Evolutionary conservation across 2,113 vertebrate species (phyloP).

Genomic region (Mionectes macconnelli): DNA sequence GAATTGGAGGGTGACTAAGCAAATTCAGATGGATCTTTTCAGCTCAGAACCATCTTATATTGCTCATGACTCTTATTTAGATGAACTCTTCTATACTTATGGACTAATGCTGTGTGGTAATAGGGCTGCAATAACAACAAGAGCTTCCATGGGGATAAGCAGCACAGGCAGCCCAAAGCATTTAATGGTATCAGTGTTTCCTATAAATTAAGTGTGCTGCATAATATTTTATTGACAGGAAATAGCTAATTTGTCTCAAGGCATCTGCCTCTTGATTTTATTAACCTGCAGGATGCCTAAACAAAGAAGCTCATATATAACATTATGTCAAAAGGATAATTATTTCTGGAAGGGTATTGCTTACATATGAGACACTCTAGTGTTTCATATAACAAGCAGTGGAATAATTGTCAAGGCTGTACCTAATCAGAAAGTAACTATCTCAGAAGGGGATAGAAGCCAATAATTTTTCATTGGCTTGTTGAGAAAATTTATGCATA

Average conservation of each 20-base stretch:
- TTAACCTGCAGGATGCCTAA: slow-evolving; percentile 38
- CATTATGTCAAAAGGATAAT: slow-evolving; percentile 1
- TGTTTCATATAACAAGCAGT: background rate
- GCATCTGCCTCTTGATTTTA: slow-evolving; percentile 35
- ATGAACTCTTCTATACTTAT: background rate
- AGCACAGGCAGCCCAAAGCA: background rate
- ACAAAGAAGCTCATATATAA: background rate
- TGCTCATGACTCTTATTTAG: background rate
- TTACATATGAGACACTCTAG: background rate
- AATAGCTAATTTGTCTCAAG: slow-evolving; percentile 31
- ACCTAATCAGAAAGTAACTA: background rate
- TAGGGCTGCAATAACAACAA: background rate
- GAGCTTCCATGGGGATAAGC: background rate
- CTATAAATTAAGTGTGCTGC: slow-evolving; percentile 29
- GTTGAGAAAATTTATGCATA: background rate
- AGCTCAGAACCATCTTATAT: background rate
- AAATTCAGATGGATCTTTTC: background rate
- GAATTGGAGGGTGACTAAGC: slow-evolving; percentile 12
- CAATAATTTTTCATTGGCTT: background rate
- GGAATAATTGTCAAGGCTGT: background rate
- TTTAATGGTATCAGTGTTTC: slow-evolving; percentile 29
- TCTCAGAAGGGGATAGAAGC: background rate
- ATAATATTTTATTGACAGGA: slow-evolving; percentile 53
- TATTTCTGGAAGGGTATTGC: background rate
- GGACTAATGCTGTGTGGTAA: background rate